A percentile compares a stretch with the other conserved stretches of the same genome.
Evolutionary conservation across 1,140 invertebrate genomes (phyloP).

Genomic region (Drosophila elegans): DNA sequence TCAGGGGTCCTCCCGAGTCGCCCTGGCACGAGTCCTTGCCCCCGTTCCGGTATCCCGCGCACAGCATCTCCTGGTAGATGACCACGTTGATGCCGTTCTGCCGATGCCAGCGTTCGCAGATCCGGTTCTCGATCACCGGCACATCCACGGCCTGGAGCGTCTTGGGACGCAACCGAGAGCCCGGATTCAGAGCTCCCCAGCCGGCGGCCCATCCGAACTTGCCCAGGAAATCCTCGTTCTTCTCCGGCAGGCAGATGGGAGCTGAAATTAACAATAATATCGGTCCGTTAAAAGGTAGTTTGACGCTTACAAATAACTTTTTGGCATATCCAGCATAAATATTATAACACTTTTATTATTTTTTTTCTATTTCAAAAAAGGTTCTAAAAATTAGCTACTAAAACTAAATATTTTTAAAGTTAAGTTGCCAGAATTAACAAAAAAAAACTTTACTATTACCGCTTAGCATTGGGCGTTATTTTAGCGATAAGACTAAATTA

Average conservation of each 20-base stretch:
- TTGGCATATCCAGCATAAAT: too few species aligned
- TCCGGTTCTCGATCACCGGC: slow-evolving; percentile 94
- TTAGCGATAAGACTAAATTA: too few species aligned
- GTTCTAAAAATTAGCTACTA: too few species aligned
- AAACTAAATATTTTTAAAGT: too few species aligned
- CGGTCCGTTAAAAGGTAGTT: not conserved
- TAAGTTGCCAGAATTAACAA: too few species aligned
- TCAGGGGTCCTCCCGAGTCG: slow-evolving; percentile 95
- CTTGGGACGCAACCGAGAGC: slow-evolving; percentile 94
- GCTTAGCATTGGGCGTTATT: too few species aligned
- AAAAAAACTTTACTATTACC: too few species aligned
- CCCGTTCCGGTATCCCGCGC: slow-evolving; percentile 96
- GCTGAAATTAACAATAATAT: slow-evolving; percentile 85
- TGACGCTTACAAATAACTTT: not conserved
- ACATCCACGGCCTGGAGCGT: slow-evolving; percentile 97
- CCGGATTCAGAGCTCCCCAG: slow-evolving; percentile 95
- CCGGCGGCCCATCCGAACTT: slow-evolving; percentile 96
- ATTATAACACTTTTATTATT: too few species aligned
- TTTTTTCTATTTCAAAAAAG: too few species aligned
- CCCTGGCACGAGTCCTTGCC: slow-evolving; percentile 92
- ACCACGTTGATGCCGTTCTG: slow-evolving; percentile 95
- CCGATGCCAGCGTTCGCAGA: slow-evolving; percentile 93
- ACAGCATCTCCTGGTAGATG: slow-evolving; percentile 98
- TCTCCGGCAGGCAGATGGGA: slow-evolving; percentile 96
- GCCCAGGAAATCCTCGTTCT: slow-evolving; percentile 95